Evolutionary conservation across 2,888 invertebrate genomes (phyloP).

Genomic region (Merodon equestris): DNA sequence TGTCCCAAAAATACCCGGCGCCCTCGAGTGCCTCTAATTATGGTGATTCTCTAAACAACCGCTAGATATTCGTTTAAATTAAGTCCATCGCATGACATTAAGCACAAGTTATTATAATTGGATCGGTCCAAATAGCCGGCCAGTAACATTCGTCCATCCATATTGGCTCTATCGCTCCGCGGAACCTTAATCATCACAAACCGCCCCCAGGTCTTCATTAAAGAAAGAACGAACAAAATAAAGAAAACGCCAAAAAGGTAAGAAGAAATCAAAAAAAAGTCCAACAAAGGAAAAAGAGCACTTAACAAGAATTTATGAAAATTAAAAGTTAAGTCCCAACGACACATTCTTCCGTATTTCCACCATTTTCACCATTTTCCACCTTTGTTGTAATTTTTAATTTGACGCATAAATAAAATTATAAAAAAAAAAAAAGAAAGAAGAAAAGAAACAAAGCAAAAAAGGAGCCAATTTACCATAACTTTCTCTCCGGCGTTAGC

Average conservation of each 20-base stretch:
- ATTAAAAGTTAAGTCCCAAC: slow-evolving; percentile 75
- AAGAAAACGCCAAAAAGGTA: slow-evolving; percentile 19
- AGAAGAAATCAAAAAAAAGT: neutral
- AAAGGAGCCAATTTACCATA: slow-evolving; percentile 62
- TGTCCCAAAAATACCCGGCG: too few relatives aligned
- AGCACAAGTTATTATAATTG: slow-evolving; percentile 66
- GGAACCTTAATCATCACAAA: slow-evolving; percentile 37
- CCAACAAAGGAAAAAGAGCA: slow-evolving; percentile 57
- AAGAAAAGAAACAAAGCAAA: slow-evolving; percentile 32
- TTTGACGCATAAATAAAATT: slow-evolving; percentile 68
- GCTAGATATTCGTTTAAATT: slow-evolving; percentile 49
- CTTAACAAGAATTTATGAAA: slow-evolving; percentile 78
- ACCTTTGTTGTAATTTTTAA: slow-evolving; percentile 62
- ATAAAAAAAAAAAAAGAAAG: too few relatives aligned
- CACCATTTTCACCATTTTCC: slow-evolving; percentile 22
- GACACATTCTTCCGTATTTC: slow-evolving; percentile 70
- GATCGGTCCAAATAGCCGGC: slow-evolving; percentile 46
- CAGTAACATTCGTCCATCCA: slow-evolving; percentile 54
- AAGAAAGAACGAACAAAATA: slow-evolving; percentile 3
- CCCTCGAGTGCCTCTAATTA: neutral
- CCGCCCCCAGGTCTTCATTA: neutral
- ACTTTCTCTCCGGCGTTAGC: slow-evolving; percentile 45
- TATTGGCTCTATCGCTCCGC: slow-evolving; percentile 44
- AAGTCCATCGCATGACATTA: slow-evolving; percentile 49
- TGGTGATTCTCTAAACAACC: slow-evolving; percentile 8